Conservation (phyloP, 2,797 vertebrate species). For the Pangasius mekongensis region DNA sequence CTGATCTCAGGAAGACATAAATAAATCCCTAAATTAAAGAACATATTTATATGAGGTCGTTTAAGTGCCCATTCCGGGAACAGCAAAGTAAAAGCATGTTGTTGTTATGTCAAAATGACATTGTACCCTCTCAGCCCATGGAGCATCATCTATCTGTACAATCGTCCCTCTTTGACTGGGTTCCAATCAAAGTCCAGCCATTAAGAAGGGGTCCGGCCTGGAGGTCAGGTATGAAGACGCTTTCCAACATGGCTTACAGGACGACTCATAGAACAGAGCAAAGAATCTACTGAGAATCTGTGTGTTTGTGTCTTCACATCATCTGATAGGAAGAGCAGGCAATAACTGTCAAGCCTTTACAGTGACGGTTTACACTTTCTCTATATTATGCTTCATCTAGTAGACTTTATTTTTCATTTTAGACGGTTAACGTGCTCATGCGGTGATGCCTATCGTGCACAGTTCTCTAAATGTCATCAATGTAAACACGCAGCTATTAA, state of each 20-base stretch:
- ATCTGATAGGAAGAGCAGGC: conserved; percentile 6
- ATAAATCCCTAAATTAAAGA: neutral
- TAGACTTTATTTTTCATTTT: neutral
- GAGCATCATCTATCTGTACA: neutral
- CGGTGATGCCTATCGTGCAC: conserved; percentile 13
- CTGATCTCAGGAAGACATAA: neutral
- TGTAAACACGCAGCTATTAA: conserved; percentile 5
- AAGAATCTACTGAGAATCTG: neutral
- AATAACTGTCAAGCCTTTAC: neutral
- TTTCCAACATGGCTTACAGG: neutral
- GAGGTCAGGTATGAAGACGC: neutral
- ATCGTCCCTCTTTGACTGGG: neutral
- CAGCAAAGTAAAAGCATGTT: conserved; percentile 1
- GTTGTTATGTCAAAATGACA: conserved; percentile 8
- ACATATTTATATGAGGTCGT: neutral
- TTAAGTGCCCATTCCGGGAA: neutral
- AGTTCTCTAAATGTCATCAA: conserved; percentile 26
- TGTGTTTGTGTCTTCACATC: neutral
- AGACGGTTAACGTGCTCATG: neutral
- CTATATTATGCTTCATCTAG: neutral
- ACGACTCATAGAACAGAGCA: neutral
- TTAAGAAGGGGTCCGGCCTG: neutral
- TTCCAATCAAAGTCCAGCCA: neutral
- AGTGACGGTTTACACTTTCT: neutral
- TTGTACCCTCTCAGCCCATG: neutral